phyloP scores from a whole-genome alignment of 2,113 vertebrate genomes.

The Megaceryle maxima region DNA sequence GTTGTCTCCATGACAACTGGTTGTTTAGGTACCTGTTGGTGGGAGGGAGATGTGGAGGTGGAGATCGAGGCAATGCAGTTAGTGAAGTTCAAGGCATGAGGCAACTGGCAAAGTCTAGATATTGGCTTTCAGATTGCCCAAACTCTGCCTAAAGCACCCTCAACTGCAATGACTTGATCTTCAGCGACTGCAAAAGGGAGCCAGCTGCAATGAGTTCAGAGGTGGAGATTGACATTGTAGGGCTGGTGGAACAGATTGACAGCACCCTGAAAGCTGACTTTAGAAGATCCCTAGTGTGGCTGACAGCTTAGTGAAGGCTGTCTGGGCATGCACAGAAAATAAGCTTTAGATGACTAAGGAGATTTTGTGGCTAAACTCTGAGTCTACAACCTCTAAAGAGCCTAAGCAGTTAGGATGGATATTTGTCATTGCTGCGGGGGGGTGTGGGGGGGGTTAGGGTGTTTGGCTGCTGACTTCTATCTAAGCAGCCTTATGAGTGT shows the following conservation, averaged over 20 bases:
- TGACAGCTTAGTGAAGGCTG: neutral
- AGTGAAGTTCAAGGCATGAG: neutral
- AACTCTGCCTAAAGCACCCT: neutral
- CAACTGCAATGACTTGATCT: neutral
- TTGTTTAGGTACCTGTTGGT: neutral
- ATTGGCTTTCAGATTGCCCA: neutral
- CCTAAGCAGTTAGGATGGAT: neutral
- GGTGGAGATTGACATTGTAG: neutral
- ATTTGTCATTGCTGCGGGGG: neutral
- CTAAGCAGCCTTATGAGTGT: neutral
- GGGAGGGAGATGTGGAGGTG: neutral
- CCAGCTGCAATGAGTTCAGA: fast-evolving
- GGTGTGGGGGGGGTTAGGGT: fast-evolving
- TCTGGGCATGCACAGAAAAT: neutral
- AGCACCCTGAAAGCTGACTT: neutral
- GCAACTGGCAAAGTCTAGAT: neutral
- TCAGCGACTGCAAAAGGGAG: neutral
- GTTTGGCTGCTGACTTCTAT: neutral
- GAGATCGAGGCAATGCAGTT: neutral
- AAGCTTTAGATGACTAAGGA: slow-evolving; percentile 36
- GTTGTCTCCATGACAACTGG: neutral
- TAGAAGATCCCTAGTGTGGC: neutral
- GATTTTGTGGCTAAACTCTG: slow-evolving; percentile 18
- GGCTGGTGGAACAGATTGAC: neutral
- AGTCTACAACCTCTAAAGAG: neutral